Evolutionary conservation across 2,113 vertebrate genomes (phyloP).

Genomic region (Galeopterus variegatus): DNA sequence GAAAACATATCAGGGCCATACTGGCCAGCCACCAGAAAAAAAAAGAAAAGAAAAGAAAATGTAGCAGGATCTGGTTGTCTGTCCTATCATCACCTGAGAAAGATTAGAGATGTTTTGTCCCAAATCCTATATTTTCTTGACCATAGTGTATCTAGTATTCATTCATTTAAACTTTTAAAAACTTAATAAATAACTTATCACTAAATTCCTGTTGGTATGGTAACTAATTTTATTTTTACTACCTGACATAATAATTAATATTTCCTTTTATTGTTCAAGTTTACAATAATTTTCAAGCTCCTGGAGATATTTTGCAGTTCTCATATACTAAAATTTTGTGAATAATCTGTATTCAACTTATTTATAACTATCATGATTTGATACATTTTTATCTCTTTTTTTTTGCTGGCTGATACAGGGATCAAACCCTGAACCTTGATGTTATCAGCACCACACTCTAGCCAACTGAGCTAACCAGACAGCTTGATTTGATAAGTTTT

Average conservation of each 20-base stretch:
- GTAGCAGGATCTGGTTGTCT: neutral
- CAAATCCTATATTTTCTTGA: neutral
- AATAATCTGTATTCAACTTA: neutral
- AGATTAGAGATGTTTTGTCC: neutral
- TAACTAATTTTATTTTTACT: conserved; percentile 1
- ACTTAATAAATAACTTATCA: neutral
- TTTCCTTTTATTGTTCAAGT: conserved; percentile 42
- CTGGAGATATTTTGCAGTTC: neutral
- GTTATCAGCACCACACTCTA: no score
- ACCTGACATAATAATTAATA: neutral
- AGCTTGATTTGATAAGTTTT: conserved; percentile 27
- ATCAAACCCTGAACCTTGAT: no score
- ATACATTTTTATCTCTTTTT: conserved; percentile 31
- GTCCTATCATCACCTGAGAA: neutral
- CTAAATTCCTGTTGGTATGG: neutral
- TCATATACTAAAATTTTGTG: conserved; percentile 37
- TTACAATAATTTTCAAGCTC: neutral
- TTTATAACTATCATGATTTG: conserved; percentile 19
- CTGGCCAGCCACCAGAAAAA: no score
- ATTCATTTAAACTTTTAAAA: conserved; percentile 46
- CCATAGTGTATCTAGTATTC: neutral
- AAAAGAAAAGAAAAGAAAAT: neutral
- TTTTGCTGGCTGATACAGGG: no score
- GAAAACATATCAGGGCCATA: neutral
- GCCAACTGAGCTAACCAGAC: no score